These are phyloP conservation scores for Elysia chlorotica DNA, from an alignment of 1,140 invertebrate genomes.

Conservation along the genomic window DNA sequence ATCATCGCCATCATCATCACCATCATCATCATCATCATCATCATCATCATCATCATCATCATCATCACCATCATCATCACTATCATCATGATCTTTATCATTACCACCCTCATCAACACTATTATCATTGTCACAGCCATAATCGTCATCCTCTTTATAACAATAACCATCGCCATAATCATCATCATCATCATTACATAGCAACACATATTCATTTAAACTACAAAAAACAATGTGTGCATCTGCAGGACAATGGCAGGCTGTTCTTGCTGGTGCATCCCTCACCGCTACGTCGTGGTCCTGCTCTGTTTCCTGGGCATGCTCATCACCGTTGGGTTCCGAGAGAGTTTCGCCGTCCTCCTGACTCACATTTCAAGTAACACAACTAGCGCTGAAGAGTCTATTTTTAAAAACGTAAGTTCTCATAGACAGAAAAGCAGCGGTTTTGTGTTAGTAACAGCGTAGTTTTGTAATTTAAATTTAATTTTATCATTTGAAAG, in stretches of 20 bases:
- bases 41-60: background rate
- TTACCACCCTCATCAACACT: background rate
- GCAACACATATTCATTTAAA: no score
- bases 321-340: conserved; percentile 6
- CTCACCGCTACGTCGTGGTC: background rate
- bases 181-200: background rate
- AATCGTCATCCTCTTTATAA: background rate
- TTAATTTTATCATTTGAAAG: no score
- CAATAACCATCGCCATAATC: background rate
- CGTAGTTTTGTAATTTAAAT: no score
- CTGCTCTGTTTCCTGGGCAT: background rate
- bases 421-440: no score
- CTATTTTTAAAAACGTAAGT: conserved; percentile 11
- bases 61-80: background rate
- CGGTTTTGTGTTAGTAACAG: no score
- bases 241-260: background rate
- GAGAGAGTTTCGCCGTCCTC: conserved; percentile 3
- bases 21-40: background rate
- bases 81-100: background rate
- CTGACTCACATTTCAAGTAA: conserved; percentile 1
- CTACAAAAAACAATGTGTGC: no score
- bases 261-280: background rate
- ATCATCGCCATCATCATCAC: background rate
- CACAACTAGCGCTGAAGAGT: background rate
- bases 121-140: background rate